Conservation (phyloP, 2,888 invertebrate genomes). For the Melolontha melolontha region DNA sequence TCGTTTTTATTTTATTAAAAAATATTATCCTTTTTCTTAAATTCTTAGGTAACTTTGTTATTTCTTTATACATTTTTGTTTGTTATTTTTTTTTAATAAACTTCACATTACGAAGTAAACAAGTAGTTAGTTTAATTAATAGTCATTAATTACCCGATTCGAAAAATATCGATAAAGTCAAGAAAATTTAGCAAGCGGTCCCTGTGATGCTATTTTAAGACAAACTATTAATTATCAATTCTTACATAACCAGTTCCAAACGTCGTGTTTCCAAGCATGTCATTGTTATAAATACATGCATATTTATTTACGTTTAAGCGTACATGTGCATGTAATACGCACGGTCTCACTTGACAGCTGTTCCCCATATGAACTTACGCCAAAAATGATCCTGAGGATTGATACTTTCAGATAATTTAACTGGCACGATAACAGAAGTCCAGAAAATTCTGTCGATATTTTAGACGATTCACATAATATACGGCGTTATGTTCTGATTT, state of each 20-base stretch:
- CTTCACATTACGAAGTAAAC: too few relatives aligned
- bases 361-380: conserved; percentile 15
- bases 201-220: conserved; percentile 9
- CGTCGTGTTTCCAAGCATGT: conserved; percentile 4
- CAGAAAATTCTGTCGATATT: conserved; percentile 1
- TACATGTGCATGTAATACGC: conserved; percentile 12
- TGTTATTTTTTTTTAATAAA: too few relatives aligned
- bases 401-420: conserved; percentile 33
- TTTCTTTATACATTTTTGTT: too few relatives aligned
- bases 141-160: too few relatives aligned
- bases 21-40: too few relatives aligned
- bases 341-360: conserved; percentile 16
- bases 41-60: too few relatives aligned
- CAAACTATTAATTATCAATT: conserved; percentile 10
- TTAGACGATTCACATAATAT: conserved; percentile 7
- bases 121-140: too few relatives aligned
- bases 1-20: too few relatives aligned
- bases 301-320: conserved; percentile 15
- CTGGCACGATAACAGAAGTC: conserved; percentile 22
- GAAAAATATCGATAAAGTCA: too few relatives aligned
- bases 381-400: conserved; percentile 36
- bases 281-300: conserved; percentile 37
- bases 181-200: background rate
- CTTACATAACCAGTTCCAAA: conserved; percentile 14
- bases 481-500: background rate